phyloP scores from a whole-genome alignment of 2,113 vertebrate species.

The Taurulus bubalis region DNA sequence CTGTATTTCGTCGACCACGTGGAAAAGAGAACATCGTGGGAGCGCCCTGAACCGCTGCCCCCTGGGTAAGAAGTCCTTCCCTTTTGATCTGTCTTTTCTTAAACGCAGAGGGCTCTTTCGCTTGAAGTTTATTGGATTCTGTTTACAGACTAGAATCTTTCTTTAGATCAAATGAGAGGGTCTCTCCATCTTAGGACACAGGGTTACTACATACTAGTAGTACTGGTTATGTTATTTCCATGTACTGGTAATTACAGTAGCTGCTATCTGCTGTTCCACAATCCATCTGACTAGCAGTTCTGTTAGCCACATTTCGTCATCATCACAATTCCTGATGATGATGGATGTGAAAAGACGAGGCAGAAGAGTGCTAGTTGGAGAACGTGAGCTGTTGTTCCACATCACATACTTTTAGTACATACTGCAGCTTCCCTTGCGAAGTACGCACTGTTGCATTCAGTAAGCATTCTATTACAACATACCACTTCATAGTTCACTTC shows the following conservation, averaged over 20 bases:
- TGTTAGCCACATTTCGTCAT: not conserved
- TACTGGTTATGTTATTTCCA: not conserved
- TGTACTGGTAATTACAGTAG: not conserved
- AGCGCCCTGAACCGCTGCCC: constrained; percentile 94
- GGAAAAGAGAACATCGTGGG: constrained; percentile 98
- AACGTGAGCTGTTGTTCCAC: not conserved
- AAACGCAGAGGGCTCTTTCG: not conserved
- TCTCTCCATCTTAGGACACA: not conserved
- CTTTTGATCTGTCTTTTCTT: constrained; percentile 17
- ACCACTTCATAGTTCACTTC: not conserved
- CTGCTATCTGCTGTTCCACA: not conserved
- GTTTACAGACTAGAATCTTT: not conserved
- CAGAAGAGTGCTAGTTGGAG: not conserved
- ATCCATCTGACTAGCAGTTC: not conserved
- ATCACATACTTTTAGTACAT: not conserved
- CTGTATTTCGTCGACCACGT: constrained; percentile 98
- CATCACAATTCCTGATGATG: not conserved
- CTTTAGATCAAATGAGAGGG: not conserved
- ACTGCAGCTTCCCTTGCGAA: not conserved
- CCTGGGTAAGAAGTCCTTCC: constrained; percentile 85
- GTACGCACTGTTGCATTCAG: too few species aligned
- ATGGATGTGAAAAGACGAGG: not conserved
- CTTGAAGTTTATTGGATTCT: not conserved
- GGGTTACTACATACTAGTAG: not conserved
- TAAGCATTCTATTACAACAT: not conserved